Percentiles rank a stretch among this genome's conserved stretches.
Conservation (phyloP, 2,888 invertebrate species). For the Alsophila aescularia region DNA sequence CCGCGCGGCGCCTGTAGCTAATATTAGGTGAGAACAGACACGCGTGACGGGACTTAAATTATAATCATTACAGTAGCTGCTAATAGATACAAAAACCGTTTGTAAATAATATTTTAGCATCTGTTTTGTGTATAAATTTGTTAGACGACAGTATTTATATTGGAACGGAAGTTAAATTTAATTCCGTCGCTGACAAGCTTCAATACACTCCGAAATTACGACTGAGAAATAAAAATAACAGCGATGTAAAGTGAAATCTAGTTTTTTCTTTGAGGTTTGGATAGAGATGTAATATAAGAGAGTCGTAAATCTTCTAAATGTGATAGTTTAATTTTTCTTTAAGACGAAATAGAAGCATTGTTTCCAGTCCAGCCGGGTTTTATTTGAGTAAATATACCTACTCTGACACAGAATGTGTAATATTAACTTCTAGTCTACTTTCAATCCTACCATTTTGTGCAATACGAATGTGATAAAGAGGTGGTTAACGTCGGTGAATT, state of each 20-base stretch:
- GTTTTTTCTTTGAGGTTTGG: constrained; percentile 34
- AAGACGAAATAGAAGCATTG: constrained; percentile 19
- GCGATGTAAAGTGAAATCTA: constrained; percentile 32
- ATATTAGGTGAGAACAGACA: constrained; percentile 21
- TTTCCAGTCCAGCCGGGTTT: constrained; percentile 11
- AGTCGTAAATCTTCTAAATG: constrained; percentile 30
- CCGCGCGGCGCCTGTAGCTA: constrained; percentile 2
- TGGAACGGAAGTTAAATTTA: constrained; percentile 45
- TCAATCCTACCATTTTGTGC: not conserved
- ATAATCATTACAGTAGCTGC: constrained; percentile 26
- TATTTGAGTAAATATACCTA: constrained; percentile 1
- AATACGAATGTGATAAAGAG: constrained; percentile 2
- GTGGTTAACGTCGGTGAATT: constrained; percentile 3
- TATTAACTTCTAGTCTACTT: not conserved
- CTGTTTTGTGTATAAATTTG: constrained; percentile 51
- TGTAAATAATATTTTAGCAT: constrained; percentile 41
- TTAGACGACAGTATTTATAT: constrained; percentile 47
- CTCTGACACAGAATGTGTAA: constrained; percentile 4
- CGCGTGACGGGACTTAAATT: constrained; percentile 24
- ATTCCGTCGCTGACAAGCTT: constrained; percentile 40
- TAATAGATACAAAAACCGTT: constrained; percentile 19
- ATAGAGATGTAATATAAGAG: constrained; percentile 26
- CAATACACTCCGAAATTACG: constrained; percentile 40
- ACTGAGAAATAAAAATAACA: constrained; percentile 42
- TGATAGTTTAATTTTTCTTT: constrained; percentile 26